Percentiles rank a stretch among this genome's conserved stretches.
Evolutionary conservation across 2,113 vertebrate genomes (phyloP).

Genomic region (Cephalopterus ornatus): DNA sequence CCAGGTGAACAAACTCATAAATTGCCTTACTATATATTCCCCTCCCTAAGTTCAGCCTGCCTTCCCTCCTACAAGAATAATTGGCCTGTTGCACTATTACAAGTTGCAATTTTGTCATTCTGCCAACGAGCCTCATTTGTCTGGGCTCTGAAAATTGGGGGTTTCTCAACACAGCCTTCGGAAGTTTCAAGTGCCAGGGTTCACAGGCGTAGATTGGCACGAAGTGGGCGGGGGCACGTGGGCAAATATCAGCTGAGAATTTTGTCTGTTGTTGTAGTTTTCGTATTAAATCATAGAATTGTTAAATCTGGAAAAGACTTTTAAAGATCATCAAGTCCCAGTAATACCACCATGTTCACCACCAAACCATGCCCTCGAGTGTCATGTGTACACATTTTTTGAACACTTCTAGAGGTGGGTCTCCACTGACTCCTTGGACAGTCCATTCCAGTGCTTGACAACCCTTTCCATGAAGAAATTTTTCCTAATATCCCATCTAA

Average conservation of each 20-base stretch:
- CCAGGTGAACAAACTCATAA: conserved; percentile 41
- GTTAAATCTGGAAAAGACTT: background rate
- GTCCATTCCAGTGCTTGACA: background rate
- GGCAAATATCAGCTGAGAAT: background rate
- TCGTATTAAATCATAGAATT: background rate
- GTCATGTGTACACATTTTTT: background rate
- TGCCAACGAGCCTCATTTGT: background rate
- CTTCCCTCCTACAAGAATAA: background rate
- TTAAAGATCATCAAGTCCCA: too few relatives aligned
- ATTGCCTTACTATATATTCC: background rate
- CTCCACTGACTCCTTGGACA: background rate
- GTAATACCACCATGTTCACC: background rate
- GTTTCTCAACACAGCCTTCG: background rate
- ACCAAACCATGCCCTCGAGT: background rate
- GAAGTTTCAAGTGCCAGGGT: background rate
- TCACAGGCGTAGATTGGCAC: background rate
- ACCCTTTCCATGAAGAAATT: background rate
- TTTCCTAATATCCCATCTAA: background rate
- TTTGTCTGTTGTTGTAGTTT: background rate
- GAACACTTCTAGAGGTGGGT: background rate
- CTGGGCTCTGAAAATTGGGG: background rate
- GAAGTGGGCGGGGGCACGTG: rapidly evolving
- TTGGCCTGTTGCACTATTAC: background rate
- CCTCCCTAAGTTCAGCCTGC: background rate
- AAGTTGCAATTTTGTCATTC: background rate